Conservation (phyloP, 2,113 vertebrate genomes). For the Plecotus auritus region DNA sequence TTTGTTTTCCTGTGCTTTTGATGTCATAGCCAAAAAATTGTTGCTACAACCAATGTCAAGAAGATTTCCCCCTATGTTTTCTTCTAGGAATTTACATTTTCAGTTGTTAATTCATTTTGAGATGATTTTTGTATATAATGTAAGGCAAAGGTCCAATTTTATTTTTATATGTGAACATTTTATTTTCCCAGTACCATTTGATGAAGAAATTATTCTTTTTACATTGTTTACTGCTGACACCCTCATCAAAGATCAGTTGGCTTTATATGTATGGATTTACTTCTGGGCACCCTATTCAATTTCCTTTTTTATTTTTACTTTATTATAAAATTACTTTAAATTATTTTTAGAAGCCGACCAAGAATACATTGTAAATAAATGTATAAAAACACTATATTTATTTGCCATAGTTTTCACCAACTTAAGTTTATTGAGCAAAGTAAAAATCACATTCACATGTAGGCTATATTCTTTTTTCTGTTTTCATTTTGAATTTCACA, state of each 20-base stretch:
- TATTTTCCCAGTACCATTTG: not conserved
- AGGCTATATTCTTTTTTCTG: not conserved
- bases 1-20: not conserved
- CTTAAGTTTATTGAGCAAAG: not conserved
- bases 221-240: not conserved
- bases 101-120: not conserved
- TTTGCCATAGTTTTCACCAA: not conserved
- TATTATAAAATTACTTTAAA: not conserved
- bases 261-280: not conserved
- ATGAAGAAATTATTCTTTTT: not conserved
- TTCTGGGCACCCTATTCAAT: not conserved
- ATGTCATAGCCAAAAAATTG: not conserved
- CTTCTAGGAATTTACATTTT: not conserved
- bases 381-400: not conserved
- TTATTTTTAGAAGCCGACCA: not conserved
- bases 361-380: not conserved
- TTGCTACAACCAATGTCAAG: not conserved
- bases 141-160: not conserved
- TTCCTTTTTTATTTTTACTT: not conserved
- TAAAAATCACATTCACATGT: not conserved
- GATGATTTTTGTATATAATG: not conserved
- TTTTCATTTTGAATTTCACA: not conserved
- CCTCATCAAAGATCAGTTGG: no score
- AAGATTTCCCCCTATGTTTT: not conserved
- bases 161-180: not conserved